A percentile compares a stretch with the other conserved stretches of the same genome.
Evolutionary conservation across 2,797 vertebrate genomes (phyloP).

Genomic region (Characodon lateralis): DNA sequence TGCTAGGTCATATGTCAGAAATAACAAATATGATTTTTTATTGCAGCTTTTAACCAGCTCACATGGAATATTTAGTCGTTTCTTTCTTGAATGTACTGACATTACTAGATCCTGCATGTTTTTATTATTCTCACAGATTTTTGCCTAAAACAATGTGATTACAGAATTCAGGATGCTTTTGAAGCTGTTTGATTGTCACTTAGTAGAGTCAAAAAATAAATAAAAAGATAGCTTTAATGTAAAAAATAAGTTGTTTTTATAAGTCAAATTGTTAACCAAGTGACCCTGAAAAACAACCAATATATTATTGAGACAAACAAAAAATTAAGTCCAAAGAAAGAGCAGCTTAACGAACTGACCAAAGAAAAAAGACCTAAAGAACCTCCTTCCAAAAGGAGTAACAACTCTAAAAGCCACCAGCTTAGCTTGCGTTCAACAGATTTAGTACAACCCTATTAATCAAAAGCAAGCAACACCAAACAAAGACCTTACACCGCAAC

Average conservation of each 20-base stretch:
- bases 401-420: constrained; percentile 1
- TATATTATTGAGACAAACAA: not conserved
- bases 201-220: not conserved
- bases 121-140: not conserved
- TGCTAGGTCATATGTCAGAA: not conserved
- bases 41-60: not conserved
- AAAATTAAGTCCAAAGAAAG: not conserved
- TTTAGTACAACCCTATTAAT: not conserved
- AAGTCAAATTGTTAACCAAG: not conserved
- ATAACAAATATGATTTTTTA: not conserved
- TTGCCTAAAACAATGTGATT: not conserved
- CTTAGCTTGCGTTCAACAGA: not conserved
- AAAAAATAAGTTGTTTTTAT: not conserved
- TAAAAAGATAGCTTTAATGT: not conserved
- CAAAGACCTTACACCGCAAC: not conserved
- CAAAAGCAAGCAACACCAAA: not conserved
- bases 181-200: not conserved
- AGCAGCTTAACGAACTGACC: not conserved
- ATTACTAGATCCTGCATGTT: not conserved
- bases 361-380: not conserved
- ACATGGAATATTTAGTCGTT: not conserved
- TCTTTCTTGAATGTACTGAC: not conserved
- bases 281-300: not conserved
- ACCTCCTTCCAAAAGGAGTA: not conserved
- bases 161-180: not conserved